Evolutionary conservation across 2,797 vertebrate species (phyloP), one percentile per base, ranked within the genome.

Genomic region (Mus caroli): DNA sequence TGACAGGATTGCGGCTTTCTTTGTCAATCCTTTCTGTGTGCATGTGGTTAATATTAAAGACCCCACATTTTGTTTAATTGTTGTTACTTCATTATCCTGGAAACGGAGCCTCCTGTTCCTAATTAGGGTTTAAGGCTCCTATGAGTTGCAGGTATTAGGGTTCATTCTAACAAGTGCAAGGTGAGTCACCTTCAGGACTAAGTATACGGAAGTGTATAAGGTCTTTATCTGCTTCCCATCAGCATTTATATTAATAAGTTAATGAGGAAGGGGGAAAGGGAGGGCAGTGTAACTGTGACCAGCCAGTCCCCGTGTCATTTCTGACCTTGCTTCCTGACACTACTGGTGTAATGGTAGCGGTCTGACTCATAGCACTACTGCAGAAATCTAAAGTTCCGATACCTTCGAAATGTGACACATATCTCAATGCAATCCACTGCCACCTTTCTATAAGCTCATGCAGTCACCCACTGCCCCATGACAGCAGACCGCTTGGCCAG

Each of bases 211-310:
- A 97, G 80, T 97, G 95, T 98, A 96, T 97, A 75, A 97, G 94
- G 93, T 98, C 95, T 97, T 97, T 97, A 98, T 4, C 95, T 98
- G 98, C 99, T 99, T 98, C 97, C 97, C 98, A 97, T 98, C 98
- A 98, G 98, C 99, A 98, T 99, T 99, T 99, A 99, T 99, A 99
- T 99, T 99, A 99, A 99, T 99, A 98, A 98, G 97, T 97, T 97
- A 97, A 98, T 94, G 94, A 97, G 96, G 94, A 98, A n/a, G 31
- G 83, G 3, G 11, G 31, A 54, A 40, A 46, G 5, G 11, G 34
- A 92, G 52, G 6, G 37, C 92, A 76, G 8, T 37, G 0, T 71
- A 77, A 89, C 82, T 75, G 46, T 86, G 62, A 94, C n/a, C 69
- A 93, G 50, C 19, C 87, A 11, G 64, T 91, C 28, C 13, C 79